Evolutionary conservation across 2,113 vertebrate species (phyloP), one percentile per base, ranked within the genome.

Genomic region (Ptilonorhynchus violaceus): DNA sequence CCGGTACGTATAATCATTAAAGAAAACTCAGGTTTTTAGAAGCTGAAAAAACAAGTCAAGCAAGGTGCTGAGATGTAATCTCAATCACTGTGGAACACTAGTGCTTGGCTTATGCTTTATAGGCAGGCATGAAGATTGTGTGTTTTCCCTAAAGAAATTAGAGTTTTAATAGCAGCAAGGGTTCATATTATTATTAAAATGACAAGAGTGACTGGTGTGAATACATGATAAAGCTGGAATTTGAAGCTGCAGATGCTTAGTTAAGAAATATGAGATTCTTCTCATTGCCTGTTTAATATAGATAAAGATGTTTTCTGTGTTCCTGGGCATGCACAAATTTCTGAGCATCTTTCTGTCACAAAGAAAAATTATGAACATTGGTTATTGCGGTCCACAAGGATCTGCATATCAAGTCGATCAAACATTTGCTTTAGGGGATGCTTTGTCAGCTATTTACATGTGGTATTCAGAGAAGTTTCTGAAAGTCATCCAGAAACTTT

Each of bases 1-100:
- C 63, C 95, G 70, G 99, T 99, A 97, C 84, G 99, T 98, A 70
- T 42, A 27, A 52, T 33, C 68, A 37, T 62, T 55, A 90, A 81
- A 46, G 62, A 88, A 94, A 92, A 59, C 8, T 85, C 59, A 6
- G 9, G 19, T 39, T 50, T 13, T 47, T 64, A 72, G 46, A 75
- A 89, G 35, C 35, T 39, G 18, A 72, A 78, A 72, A 87, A 50
- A 22, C 18, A 81, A 46, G 33, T 47, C 42, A 74, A 47, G 13
- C 18, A 53, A 62, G 25, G 42, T 79, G 17, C 46, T 94, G 39
- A 91, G 41, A 70, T 70, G 27, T 44, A 52, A 15, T 56, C 44
- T 93, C 15, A 4, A 7, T 86, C 17, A 3, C 6, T 80, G 42
- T 84, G 72, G 18, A 63, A 33, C 3, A 8, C 28, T 25, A 88